Evolutionary conservation across 2,113 vertebrate genomes (phyloP), one percentile per base, ranked within the genome.

Genomic region (Dipodomys merriami): DNA sequence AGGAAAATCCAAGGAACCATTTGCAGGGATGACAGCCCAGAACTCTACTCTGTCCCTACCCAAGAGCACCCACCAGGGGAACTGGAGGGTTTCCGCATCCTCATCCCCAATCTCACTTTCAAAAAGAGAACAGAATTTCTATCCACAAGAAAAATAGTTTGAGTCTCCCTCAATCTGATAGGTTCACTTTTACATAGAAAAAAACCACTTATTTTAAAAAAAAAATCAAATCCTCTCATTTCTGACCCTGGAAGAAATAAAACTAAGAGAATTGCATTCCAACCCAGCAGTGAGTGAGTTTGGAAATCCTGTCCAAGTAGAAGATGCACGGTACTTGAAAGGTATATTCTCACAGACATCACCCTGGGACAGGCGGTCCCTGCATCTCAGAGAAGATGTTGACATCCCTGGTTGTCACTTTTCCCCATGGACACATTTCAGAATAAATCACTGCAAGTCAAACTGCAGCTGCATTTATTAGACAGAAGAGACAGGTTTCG

Each of bases 381-480:
- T 44, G 62, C 60, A 30, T 46, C 20, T 80, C 19, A 15, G 7
- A 8, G 88, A 81, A 49, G 64, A 69, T 5, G 44, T 81, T 82
- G 49, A 22, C 2, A 4, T 15, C 53, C 53, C 0, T 5, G 8
- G 2, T 8, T 9, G 22, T 46, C 35, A 0, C 44, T 49, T 44
- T 64, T 13, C 10, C 30, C 89, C 19, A 12, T 1, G 3, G 89
- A 87, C 46, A 49, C 33, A 62, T 44, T 77, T 74, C 78, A 79
- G 29, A 69, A n/a, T 39, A 62, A 69, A 18, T 18, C 12, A 53
- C 39, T 46, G 49, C 12, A n/a, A 80, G 79, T 65, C 74, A n/a
- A 27, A 30, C 22, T 15, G 19, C 0, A 0, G 53, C 46, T 71
- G 19, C 23, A 7, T 77, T 83, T 88, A 73, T 67, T 90, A 80